A percentile compares a stretch with the other conserved stretches of the same genome.
Conservation (phyloP, 2,113 vertebrate species). For the Salvelinus fontinalis region DNA sequence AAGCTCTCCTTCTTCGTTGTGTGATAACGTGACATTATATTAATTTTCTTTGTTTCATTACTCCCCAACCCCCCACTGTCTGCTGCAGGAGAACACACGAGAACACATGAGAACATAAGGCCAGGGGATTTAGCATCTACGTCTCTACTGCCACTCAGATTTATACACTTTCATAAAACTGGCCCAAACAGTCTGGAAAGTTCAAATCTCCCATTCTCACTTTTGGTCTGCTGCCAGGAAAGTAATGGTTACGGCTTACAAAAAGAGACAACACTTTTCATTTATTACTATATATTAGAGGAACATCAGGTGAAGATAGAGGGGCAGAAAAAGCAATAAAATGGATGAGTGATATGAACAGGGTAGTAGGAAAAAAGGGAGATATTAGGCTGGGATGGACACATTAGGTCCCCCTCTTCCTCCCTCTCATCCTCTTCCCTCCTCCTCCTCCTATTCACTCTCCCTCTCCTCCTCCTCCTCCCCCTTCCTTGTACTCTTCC, state of each 20-base stretch:
- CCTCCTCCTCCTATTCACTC: slow-evolving; percentile 16
- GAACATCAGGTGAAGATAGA: slow-evolving; percentile 43
- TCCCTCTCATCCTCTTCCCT: slow-evolving; percentile 7
- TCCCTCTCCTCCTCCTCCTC: slow-evolving; percentile 4
- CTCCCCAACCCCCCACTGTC: not conserved
- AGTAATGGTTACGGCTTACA: slow-evolving; percentile 40
- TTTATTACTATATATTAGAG: slow-evolving; percentile 56
- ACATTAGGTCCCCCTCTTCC: slow-evolving; percentile 23
- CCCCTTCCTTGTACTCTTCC: slow-evolving; percentile 1
- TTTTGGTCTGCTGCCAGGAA: slow-evolving; percentile 60
- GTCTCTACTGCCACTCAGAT: slow-evolving; percentile 52
- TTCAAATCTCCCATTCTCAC: slow-evolving; percentile 51
- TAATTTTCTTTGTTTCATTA: not conserved
- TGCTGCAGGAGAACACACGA: slow-evolving; percentile 28
- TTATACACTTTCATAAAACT: slow-evolving; percentile 71
- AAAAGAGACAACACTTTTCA: slow-evolving; percentile 34
- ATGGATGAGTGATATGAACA: slow-evolving; percentile 28
- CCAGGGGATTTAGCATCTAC: slow-evolving; percentile 47
- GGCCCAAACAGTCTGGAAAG: slow-evolving; percentile 60
- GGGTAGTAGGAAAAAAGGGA: slow-evolving; percentile 8
- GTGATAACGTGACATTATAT: not conserved
- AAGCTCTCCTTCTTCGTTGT: not conserved
- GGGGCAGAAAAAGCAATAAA: slow-evolving; percentile 15
- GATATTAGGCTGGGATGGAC: slow-evolving; percentile 35
- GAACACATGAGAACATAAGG: slow-evolving; percentile 51